These are phyloP conservation scores for Apostichopus japonicus DNA, from an alignment of 35 echinoderm and acorn worm species.

Conservation along the genomic window DNA sequence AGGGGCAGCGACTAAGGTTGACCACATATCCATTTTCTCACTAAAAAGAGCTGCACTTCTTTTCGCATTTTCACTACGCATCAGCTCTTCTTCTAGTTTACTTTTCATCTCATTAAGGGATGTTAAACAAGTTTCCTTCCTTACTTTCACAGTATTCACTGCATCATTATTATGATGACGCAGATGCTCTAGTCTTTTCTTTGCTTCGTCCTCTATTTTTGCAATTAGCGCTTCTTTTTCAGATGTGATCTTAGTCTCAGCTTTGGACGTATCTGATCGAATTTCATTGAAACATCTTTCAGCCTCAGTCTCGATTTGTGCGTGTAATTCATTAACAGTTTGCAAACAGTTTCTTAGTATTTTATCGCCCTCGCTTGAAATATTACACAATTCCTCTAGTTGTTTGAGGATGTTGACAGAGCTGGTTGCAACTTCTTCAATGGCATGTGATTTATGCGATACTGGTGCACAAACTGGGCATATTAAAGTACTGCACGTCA, in stretches of 20 bases:
- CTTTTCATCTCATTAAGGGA: background rate
- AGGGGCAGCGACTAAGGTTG: background rate
- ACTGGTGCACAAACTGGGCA: slow-evolving; percentile 14
- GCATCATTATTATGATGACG: background rate
- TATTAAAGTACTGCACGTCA: slow-evolving; percentile 12
- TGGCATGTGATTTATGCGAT: background rate
- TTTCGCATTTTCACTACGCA: background rate
- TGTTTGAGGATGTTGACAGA: background rate
- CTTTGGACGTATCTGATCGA: no score
- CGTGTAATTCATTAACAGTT: background rate
- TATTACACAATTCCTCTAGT: background rate
- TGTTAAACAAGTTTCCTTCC: background rate
- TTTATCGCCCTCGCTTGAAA: background rate
- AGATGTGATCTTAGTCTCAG: background rate
- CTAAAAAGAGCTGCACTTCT: background rate
- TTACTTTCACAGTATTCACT: background rate
- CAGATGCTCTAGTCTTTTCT: background rate
- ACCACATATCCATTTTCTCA: background rate
- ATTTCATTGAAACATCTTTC: background rate
- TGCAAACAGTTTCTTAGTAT: background rate
- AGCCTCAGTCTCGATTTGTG: background rate
- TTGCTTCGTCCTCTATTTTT: background rate
- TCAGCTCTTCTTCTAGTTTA: background rate
- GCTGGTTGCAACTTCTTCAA: slow-evolving; percentile 6
- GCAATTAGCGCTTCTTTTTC: background rate